Evolutionary conservation across 2,113 vertebrate species (phyloP).

Genomic region (Piaya cayana): DNA sequence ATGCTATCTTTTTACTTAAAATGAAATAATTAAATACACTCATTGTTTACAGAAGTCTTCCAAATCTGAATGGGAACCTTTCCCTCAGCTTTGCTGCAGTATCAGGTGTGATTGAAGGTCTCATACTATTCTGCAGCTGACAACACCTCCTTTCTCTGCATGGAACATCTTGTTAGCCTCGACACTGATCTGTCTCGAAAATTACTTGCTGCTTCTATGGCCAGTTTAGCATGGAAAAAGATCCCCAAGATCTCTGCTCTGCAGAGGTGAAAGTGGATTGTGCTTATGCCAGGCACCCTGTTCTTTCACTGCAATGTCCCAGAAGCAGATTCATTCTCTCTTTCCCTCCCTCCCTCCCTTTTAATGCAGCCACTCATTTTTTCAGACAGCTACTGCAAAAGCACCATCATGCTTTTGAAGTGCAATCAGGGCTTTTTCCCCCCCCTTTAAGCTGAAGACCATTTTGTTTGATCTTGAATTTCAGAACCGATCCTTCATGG

Average conservation of each 20-base stretch:
- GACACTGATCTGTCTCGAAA: background rate
- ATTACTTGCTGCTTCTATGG: background rate
- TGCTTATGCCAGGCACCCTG: background rate
- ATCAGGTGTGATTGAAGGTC: background rate
- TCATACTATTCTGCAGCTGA: background rate
- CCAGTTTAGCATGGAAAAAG: background rate
- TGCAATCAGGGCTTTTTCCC: background rate
- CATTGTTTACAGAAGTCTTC: background rate
- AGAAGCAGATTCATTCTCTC: background rate
- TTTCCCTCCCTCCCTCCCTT: background rate
- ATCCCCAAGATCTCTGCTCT: background rate
- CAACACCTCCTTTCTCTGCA: background rate
- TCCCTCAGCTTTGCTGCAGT: background rate
- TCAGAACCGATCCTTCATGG: conserved; percentile 10
- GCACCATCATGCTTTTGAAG: background rate
- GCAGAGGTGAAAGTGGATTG: background rate
- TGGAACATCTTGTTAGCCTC: background rate
- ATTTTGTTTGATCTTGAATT: conserved; percentile 44
- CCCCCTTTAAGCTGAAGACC: background rate
- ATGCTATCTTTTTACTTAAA: background rate
- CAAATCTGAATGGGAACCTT: background rate
- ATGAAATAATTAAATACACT: background rate
- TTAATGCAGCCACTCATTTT: background rate
- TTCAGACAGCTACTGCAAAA: background rate
- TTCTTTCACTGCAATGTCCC: background rate